These are phyloP conservation scores for Gobiocypris rarus DNA, from an alignment of 2,113 vertebrate genomes.

Conservation along the genomic window DNA sequence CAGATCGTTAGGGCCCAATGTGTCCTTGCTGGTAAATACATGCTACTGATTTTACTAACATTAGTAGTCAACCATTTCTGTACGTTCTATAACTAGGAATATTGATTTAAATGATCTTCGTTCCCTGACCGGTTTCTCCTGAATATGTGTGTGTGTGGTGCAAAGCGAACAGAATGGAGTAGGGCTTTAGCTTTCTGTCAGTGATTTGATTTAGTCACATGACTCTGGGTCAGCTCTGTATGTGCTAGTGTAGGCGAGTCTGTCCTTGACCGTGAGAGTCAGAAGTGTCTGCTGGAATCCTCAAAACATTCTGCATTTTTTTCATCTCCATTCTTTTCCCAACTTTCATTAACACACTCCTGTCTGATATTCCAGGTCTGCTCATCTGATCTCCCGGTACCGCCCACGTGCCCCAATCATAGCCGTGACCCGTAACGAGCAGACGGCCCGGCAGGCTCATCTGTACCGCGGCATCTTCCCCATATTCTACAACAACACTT, in stretches of 20 bases:
- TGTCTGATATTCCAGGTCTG: conserved; percentile 79
- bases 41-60: no score
- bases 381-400: conserved; percentile 93
- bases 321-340: no score
- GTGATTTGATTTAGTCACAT: neutral
- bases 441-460: conserved; percentile 94
- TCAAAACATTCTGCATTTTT: neutral
- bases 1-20: no score
- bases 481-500: conserved; percentile 84
- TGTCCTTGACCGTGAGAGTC: neutral
- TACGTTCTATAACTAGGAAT: no score
- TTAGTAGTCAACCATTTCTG: no score
- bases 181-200: neutral
- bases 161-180: neutral
- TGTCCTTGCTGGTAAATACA: no score
- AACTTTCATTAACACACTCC: neutral
- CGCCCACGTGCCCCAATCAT: conserved; percentile 95
- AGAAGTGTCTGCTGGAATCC: neutral
- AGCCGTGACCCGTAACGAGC: conserved; percentile 88
- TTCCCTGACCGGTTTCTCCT: no score
- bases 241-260: neutral
- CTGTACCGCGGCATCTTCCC: conserved; percentile 96
- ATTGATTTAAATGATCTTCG: no score
- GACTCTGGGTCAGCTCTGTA: neutral
- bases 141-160: no score